phyloP scores from a whole-genome alignment of 2,888 invertebrate species.

The Drosophila crucigera region DNA sequence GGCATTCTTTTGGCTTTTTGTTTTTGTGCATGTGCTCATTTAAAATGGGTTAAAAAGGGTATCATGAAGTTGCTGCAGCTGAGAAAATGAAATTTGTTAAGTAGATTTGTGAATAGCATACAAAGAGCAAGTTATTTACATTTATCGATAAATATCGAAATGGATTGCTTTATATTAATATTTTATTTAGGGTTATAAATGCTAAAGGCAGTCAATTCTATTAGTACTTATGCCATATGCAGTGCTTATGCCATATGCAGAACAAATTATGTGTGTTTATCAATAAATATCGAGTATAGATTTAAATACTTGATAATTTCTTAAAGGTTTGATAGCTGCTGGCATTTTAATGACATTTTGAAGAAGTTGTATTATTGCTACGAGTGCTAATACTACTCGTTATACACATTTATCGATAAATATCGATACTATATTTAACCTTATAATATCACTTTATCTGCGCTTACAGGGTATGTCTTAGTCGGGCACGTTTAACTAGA shows the following conservation, averaged over 20 bases:
- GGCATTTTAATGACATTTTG: background rate
- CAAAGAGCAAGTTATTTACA: background rate
- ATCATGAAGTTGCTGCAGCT: background rate
- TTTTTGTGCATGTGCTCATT: background rate
- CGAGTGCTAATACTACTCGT: background rate
- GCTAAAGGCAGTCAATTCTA: too few species aligned
- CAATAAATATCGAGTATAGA: background rate
- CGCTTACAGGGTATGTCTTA: background rate
- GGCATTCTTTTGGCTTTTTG: conserved; percentile 41
- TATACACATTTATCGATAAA: background rate
- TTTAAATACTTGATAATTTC: too few species aligned
- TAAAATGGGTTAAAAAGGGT: background rate
- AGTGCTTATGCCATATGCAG: background rate
- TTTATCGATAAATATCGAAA: background rate
- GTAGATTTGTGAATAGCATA: background rate
- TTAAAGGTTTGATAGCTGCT: background rate
- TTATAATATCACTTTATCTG: background rate
- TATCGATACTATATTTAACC: background rate
- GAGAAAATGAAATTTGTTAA: too few species aligned
- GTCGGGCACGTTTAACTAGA: background rate
- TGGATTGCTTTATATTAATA: background rate
- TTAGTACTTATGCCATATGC: background rate
- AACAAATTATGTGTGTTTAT: background rate
- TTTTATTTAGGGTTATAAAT: too few species aligned
- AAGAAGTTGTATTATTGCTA: background rate